Conservation (phyloP, 2,113 vertebrate genomes). For the Furnarius figulus region DNA sequence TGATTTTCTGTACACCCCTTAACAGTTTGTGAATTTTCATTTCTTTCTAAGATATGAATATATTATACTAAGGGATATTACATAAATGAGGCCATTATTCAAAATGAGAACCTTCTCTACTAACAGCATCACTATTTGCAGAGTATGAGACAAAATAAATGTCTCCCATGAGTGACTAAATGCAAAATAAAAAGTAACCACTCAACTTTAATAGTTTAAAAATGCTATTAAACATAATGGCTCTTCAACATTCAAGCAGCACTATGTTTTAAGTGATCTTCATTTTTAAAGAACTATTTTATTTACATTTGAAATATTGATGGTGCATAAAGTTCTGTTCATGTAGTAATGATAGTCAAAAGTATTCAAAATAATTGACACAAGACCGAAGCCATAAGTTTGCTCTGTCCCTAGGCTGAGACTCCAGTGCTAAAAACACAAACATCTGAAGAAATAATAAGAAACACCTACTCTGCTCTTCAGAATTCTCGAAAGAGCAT, state of each 20-base stretch:
- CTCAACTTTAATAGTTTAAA: constrained; percentile 85
- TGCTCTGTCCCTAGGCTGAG: not conserved
- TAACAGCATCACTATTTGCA: constrained; percentile 78
- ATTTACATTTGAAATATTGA: constrained; percentile 84
- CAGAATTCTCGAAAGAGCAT: not conserved
- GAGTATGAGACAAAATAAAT: constrained; percentile 80
- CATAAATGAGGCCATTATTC: constrained; percentile 79
- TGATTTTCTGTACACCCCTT: constrained; percentile 33
- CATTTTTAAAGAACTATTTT: constrained; percentile 80
- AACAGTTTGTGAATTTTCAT: constrained; percentile 69
- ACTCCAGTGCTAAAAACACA: not conserved
- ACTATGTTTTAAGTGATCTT: constrained; percentile 80
- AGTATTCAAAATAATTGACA: constrained; percentile 63
- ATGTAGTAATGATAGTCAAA: constrained; percentile 38
- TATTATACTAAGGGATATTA: constrained; percentile 74
- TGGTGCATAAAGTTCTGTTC: constrained; percentile 70
- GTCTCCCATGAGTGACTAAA: constrained; percentile 83
- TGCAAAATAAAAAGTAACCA: constrained; percentile 87
- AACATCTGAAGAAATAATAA: constrained; percentile 17
- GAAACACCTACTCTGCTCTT: not conserved
- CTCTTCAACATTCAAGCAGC: constrained; percentile 77
- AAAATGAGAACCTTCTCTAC: constrained; percentile 73
- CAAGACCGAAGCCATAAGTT: not conserved
- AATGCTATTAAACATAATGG: constrained; percentile 84
- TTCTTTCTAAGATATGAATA: constrained; percentile 64